Conservation (phyloP, 1,140 invertebrate genomes). For the Hypsibius dujardini region DNA sequence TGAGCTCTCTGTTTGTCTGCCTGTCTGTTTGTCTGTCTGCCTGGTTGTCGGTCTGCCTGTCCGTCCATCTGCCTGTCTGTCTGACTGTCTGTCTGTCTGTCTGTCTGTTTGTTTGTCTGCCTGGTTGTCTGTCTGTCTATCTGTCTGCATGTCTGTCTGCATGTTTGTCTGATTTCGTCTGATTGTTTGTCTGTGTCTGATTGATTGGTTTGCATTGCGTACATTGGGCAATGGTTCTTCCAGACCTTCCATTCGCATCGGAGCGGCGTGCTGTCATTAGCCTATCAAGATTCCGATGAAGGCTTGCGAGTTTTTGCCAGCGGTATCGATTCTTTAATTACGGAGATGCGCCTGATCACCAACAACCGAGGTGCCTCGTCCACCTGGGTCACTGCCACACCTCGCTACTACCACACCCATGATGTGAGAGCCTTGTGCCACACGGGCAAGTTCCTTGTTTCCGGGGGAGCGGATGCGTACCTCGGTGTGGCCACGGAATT, state of each 20-base stretch:
- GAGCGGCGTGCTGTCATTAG: background rate
- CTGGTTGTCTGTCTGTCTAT: background rate
- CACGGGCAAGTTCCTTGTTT: background rate
- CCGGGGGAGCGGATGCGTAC: slow-evolving; percentile 4
- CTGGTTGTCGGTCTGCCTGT: no score
- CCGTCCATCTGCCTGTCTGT: background rate
- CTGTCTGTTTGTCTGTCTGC: background rate
- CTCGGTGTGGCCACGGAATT: background rate
- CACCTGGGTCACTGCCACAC: background rate
- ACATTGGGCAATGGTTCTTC: background rate
- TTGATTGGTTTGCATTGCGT: background rate
- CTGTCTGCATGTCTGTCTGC: background rate
- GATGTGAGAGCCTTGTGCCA: background rate
- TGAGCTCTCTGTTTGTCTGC: background rate
- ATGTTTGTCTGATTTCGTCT: background rate
- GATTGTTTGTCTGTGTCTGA: no score
- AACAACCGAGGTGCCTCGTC: background rate
- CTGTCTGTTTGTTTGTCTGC: background rate
- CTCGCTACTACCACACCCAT: background rate
- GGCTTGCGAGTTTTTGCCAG: background rate
- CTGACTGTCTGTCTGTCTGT: background rate
- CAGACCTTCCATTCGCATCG: background rate
- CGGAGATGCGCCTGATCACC: background rate
- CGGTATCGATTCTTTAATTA: background rate
- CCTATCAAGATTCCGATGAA: background rate